phyloP scores from a whole-genome alignment of 2,113 vertebrate genomes.

The Pycnonotus jocosus region DNA sequence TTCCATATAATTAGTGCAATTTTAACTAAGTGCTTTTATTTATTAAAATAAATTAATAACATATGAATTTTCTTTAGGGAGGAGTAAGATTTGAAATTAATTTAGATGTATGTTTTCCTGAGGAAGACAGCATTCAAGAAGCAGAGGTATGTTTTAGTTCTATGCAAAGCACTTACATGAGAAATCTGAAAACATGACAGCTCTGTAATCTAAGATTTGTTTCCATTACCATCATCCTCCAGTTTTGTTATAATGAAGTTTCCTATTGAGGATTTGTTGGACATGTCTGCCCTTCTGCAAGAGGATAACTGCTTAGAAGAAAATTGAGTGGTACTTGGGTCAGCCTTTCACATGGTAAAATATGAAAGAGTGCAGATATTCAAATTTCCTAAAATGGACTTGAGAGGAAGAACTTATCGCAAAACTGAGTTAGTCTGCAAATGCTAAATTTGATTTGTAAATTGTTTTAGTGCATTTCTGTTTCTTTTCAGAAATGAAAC shows the following conservation, averaged over 20 bases:
- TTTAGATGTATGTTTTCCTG: slow-evolving; percentile 55
- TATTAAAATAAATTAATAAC: neutral
- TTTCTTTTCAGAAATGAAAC: neutral
- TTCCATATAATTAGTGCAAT: neutral
- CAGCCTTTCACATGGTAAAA: neutral
- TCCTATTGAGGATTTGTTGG: neutral
- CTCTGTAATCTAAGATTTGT: neutral
- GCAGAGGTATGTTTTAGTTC: slow-evolving; percentile 42
- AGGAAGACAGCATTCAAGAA: slow-evolving; percentile 49
- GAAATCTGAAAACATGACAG: neutral
- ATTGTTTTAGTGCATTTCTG: neutral
- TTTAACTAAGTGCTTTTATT: neutral
- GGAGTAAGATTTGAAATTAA: slow-evolving; percentile 89
- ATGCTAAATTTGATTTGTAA: neutral
- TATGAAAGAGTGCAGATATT: neutral
- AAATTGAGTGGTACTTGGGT: neutral
- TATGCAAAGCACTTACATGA: neutral
- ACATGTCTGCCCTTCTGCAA: neutral
- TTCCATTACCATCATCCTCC: neutral
- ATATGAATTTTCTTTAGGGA: slow-evolving; percentile 66
- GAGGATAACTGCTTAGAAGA: neutral
- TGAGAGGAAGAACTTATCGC: neutral
- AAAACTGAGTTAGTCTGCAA: neutral
- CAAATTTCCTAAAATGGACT: neutral
- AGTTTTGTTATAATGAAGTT: neutral